Base-by-base conservation (phyloP, 2,113 vertebrate species). In the Neodontobutis hainanensis region DNA sequence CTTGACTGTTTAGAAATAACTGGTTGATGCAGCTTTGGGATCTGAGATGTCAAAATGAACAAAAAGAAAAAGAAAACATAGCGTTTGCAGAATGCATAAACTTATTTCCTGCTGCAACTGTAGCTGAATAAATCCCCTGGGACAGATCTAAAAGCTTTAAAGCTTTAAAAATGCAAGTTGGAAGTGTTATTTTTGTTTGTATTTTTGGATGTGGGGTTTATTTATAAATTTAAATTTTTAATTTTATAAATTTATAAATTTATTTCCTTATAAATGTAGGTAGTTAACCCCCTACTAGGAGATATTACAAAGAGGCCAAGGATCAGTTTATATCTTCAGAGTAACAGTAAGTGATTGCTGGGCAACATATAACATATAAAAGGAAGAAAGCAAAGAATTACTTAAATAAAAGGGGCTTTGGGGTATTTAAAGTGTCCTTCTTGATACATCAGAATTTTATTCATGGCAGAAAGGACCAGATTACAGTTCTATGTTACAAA, bases 141-240 rank as follows among this genome's bases (percentile, higher is more conserved):
- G 61, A 55, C 52, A 58, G 53, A 79, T 68, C 65, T 52, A 34
- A 77, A 45, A 67, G 64, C 50, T 38, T 36, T 47, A 44, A 75
- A 77, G 15, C 55, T 32, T 59, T 36, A 9, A 50, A 70, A 46
- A 44, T 14, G 7, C 2, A 11, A 12, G 48, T 77, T 71, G 61
- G 50, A 74, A 68, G 55, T 75, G 35, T 72, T 58, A 15, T 12
- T 16, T 15, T 42, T 6, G 38, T 43, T 38, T 43, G 9, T 38
- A 40, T 27, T 11, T 16, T 2, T 43, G 56, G 52, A 73, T 27
- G 56, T 36, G n/a, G 15, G 11, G 0, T 53, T 57, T n/a, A n/a
- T 16, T 42, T 58, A 58, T 19, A 11, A 38, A 2, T 43, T 35
- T 27, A 43, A n/a, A n/a, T n/a, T n/a, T n/a, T n/a, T n/a, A n/a